A percentile compares a stretch with the other conserved stretches of the same genome.
These are phyloP conservation scores for Manis crassicaudata DNA, from an alignment of 2,797 vertebrate species.

Conservation along the genomic window DNA sequence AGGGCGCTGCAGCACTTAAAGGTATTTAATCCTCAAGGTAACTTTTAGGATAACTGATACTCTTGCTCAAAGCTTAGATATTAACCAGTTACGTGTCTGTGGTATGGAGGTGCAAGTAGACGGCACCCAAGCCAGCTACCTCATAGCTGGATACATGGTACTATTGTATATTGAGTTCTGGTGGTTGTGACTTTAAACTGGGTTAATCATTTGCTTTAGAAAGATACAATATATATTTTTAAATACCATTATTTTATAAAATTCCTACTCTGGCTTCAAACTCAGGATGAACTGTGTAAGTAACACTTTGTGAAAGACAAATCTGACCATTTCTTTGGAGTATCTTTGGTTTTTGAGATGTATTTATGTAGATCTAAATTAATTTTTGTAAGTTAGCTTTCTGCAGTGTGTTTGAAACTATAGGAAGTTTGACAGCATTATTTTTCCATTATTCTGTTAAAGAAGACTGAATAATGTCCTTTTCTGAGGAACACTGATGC, in stretches of 20 bases:
- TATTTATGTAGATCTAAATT: slow-evolving; percentile 69
- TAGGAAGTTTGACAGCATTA: slow-evolving; percentile 67
- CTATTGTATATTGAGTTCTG: slow-evolving; percentile 66
- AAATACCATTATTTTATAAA: slow-evolving; percentile 63
- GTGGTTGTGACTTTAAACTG: slow-evolving; percentile 61
- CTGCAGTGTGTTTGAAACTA: slow-evolving; percentile 41
- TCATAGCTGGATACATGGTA: slow-evolving; percentile 57
- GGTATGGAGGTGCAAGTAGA: slow-evolving; percentile 63
- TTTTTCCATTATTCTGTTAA: slow-evolving; percentile 63
- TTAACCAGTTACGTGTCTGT: slow-evolving; percentile 58
- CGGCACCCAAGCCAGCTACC: slow-evolving; percentile 70
- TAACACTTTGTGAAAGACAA: slow-evolving; percentile 64
- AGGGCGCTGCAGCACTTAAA: slow-evolving; percentile 81
- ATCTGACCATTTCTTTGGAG: slow-evolving; percentile 55
- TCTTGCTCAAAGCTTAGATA: slow-evolving; percentile 66
- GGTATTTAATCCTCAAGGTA: slow-evolving; percentile 85
- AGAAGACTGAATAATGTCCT: slow-evolving; percentile 56
- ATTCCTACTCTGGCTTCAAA: slow-evolving; percentile 59
- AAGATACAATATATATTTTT: slow-evolving; percentile 35
- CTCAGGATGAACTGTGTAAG: slow-evolving; percentile 53
- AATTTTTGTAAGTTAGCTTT: slow-evolving; percentile 64
- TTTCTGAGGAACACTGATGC: not conserved
- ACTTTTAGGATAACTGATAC: slow-evolving; percentile 82
- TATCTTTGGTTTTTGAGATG: slow-evolving; percentile 60
- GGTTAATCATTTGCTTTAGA: slow-evolving; percentile 72